These are phyloP conservation scores for Plodia interpunctella DNA, from an alignment of 1,140 invertebrate genomes.

Conservation along the genomic window DNA sequence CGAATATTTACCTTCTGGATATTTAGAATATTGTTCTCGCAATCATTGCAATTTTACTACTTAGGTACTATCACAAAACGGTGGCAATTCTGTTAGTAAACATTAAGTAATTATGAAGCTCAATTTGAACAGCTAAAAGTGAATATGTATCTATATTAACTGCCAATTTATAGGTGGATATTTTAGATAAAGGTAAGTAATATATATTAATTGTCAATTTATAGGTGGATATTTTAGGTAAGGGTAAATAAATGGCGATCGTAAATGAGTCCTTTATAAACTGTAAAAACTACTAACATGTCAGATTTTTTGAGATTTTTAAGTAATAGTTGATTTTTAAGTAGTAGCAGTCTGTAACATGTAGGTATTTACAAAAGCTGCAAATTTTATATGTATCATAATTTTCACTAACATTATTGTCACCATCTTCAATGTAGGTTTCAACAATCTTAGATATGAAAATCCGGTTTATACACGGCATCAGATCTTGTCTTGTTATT, in stretches of 20 bases:
- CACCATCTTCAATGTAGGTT: background rate
- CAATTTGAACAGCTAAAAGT: background rate
- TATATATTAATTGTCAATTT: background rate
- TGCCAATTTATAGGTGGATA: background rate
- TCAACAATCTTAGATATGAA: background rate
- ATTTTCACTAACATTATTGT: constrained; percentile 1
- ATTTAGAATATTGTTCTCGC: constrained; percentile 39
- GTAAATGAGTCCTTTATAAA: too few species aligned
- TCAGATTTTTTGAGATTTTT: too few species aligned
- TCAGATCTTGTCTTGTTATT: background rate
- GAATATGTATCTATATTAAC: background rate
- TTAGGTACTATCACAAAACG: constrained; percentile 19
- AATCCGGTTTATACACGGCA: background rate
- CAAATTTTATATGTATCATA: background rate
- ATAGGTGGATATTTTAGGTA: background rate
- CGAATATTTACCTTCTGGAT: constrained; percentile 26
- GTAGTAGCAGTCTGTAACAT: too few species aligned
- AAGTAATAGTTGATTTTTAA: too few species aligned
- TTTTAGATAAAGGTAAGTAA: background rate
- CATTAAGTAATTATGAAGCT: background rate
- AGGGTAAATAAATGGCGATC: background rate
- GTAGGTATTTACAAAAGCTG: too few species aligned
- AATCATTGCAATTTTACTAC: constrained; percentile 23
- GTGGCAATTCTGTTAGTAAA: constrained; percentile 1
- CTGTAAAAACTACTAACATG: too few species aligned